Conservation (phyloP, 2,888 invertebrate genomes). For the Gnatocerus cornutus region DNA sequence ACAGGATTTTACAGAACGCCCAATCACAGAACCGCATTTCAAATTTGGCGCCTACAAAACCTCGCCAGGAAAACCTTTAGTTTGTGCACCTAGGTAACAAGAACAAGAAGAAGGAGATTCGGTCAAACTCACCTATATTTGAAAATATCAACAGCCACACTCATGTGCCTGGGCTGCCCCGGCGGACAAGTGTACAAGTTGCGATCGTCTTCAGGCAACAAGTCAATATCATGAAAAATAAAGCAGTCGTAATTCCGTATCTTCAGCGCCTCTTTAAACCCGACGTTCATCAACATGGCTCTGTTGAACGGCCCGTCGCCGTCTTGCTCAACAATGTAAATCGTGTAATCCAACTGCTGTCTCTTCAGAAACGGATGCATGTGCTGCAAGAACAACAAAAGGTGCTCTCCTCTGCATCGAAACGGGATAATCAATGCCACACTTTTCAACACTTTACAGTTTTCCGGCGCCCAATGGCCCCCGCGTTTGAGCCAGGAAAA, state of each 20-base stretch:
- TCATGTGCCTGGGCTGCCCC: slow-evolving; percentile 93
- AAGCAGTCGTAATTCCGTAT: slow-evolving; percentile 87
- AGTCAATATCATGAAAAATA: slow-evolving; percentile 97
- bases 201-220: slow-evolving; percentile 92
- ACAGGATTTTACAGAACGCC: too few species aligned
- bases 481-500: slow-evolving; percentile 84
- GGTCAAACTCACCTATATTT: slow-evolving; percentile 86
- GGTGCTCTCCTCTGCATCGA: slow-evolving; percentile 87
- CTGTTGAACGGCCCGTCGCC: slow-evolving; percentile 86
- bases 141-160: slow-evolving; percentile 90
- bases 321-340: slow-evolving; percentile 94
- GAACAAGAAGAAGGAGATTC: too few species aligned
- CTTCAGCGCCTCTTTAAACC: slow-evolving; percentile 91
- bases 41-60: too few species aligned
- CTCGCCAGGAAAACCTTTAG: too few species aligned
- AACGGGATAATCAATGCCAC: slow-evolving; percentile 97
- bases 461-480: slow-evolving; percentile 85
- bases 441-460: slow-evolving; percentile 84
- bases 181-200: slow-evolving; percentile 92
- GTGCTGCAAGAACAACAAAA: slow-evolving; percentile 91
- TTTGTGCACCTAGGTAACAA: too few species aligned
- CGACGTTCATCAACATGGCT: slow-evolving; percentile 97
- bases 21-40: too few species aligned
- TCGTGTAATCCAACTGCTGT: slow-evolving; percentile 95
- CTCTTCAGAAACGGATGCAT: slow-evolving; percentile 93